Evolutionary conservation across 2,797 vertebrate species (phyloP), one percentile per base, ranked within the genome.

Genomic region (Spizella passerina): DNA sequence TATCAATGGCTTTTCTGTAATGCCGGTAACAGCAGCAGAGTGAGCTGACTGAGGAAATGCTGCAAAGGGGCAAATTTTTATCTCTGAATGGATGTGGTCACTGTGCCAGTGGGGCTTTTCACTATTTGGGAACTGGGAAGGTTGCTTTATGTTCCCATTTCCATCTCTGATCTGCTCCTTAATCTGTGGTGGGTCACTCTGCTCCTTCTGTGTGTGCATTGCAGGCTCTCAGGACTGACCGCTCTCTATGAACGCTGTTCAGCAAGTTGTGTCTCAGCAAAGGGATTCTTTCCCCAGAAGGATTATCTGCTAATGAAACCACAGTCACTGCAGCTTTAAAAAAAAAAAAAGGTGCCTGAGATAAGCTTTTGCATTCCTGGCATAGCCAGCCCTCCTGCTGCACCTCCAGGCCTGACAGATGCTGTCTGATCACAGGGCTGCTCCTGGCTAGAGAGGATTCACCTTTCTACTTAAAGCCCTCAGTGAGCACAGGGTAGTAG

Each of bases 351-450:
- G 10, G 16, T 46, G 23, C 8, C 2, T 47, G 53, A 24, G 86
- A 69, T 71, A 66, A 82, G 86, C 10, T 1, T 41, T 52, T 46
- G 56, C 53, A 34, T 86, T 92, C 60, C 75, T 78, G 19, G 8
- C 56, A 7, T 52, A 77, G 83, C 81, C 2, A 5, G 78, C 86
- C 66, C n/a, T 72, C 92, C 93, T 80, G 72, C 88, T 75, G 75
- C 16, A 83, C 32, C 92, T 83, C 78, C 44, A 92, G 93, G 89
- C 50, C 78, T 79, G 90, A 71, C 94, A 95, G 88, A 75, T 97
- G 93, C 92, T 57, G 65, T 92, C 92, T 93, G 71, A 27, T 89
- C 84, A 14, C 55, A 41, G 61, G 53, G 75, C n/a, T 71, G 44
- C 65, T 88, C 61, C 39, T 61, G 63, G 50, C 84, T n/a, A 17